Conservation (phyloP, 2,113 vertebrate species). For the Fukomys damarensis region DNA sequence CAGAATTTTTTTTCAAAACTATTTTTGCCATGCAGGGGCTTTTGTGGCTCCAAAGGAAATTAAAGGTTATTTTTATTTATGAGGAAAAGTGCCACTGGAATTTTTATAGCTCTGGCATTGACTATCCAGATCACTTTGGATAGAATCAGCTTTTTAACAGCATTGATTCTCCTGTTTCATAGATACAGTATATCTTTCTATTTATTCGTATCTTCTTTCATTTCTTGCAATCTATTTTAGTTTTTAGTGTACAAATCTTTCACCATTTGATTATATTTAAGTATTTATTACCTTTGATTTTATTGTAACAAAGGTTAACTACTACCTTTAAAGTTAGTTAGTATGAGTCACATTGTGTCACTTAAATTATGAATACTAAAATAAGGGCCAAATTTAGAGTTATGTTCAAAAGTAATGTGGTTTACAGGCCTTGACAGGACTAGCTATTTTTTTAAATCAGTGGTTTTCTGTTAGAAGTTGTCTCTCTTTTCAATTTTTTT, state of each 20-base stretch:
- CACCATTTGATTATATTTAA: not conserved
- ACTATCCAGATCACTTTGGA: not conserved
- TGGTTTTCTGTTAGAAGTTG: not conserved
- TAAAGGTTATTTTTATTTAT: not conserved
- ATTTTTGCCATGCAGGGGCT: not conserved
- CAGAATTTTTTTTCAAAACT: not conserved
- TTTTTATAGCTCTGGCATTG: not conserved
- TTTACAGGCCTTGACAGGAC: not conserved
- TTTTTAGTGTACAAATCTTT: not conserved
- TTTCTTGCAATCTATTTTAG: not conserved
- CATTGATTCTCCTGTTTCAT: not conserved
- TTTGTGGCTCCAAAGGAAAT: not conserved
- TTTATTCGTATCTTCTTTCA: not conserved
- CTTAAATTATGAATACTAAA: not conserved
- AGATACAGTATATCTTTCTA: not conserved
- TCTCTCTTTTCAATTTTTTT: no score
- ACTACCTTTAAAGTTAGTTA: not conserved
- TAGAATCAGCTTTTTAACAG: not conserved
- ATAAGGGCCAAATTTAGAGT: not conserved
- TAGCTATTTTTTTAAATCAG: not conserved
- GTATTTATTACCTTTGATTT: not conserved
- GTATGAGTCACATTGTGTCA: not conserved
- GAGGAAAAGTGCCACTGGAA: not conserved
- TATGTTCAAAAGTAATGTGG: not conserved
- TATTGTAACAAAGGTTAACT: not conserved